These are phyloP conservation scores for Biston stratarius DNA, from an alignment of 2,888 invertebrate genomes.

Conservation along the genomic window DNA sequence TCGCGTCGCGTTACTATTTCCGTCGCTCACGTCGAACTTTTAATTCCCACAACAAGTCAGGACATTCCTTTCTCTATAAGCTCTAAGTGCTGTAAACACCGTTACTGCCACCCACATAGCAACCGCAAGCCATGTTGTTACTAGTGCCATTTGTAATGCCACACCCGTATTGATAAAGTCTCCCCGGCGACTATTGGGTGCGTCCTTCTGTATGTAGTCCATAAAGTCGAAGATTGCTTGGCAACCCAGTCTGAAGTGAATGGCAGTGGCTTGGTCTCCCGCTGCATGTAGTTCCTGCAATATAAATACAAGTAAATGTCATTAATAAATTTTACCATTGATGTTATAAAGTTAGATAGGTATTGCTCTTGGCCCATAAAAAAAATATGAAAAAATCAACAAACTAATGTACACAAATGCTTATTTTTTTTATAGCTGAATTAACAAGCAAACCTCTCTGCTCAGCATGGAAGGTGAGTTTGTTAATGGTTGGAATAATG, in stretches of 20 bases:
- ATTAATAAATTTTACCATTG: no score
- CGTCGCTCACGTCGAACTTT: neutral
- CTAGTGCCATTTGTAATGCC: conserved; percentile 88
- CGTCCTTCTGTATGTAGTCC: conserved; percentile 92
- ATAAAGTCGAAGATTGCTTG: conserved; percentile 93
- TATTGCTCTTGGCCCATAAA: no score
- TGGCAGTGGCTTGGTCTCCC: conserved; percentile 86
- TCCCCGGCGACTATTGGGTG: conserved; percentile 88
- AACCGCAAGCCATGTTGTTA: conserved; percentile 88
- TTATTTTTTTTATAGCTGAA: no score
- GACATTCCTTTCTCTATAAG: conserved; percentile 75
- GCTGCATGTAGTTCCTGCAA: conserved; percentile 78
- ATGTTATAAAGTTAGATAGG: no score
- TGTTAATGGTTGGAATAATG: no score
- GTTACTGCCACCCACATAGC: conserved; percentile 84
- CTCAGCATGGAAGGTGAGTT: no score
- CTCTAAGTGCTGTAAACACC: conserved; percentile 84
- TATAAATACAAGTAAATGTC: conserved; percentile 22
- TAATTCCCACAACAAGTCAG: conserved; percentile 81
- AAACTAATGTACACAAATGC: no score
- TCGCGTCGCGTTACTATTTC: no score
- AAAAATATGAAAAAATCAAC: no score
- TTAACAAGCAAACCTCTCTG: no score
- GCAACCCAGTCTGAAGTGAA: conserved; percentile 89
- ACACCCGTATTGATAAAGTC: conserved; percentile 91